These are phyloP conservation scores for Metaphire vulgaris DNA, from an alignment of 1,140 invertebrate species.

Conservation along the genomic window DNA sequence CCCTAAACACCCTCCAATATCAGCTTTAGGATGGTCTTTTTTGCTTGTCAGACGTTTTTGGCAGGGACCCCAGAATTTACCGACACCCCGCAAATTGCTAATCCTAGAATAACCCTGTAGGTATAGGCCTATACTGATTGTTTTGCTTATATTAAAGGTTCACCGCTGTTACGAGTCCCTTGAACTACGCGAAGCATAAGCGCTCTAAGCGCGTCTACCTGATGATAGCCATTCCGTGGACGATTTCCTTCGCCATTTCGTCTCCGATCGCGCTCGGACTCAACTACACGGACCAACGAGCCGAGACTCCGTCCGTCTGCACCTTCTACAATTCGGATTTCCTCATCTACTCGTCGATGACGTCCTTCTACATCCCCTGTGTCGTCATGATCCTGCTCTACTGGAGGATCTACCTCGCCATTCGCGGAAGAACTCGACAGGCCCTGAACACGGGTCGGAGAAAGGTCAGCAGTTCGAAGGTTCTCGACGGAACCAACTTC, in stretches of 20 bases:
- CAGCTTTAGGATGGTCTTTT: too few species aligned
- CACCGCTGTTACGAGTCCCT: slow-evolving; percentile 96
- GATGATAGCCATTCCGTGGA: slow-evolving; percentile 91
- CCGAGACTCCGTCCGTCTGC: slow-evolving; percentile 55
- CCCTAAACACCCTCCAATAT: too few species aligned
- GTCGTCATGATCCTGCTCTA: slow-evolving; percentile 98
- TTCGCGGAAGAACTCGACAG: slow-evolving; percentile 75
- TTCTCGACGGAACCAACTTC: neutral
- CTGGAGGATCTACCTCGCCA: slow-evolving; percentile 88
- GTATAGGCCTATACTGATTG: too few species aligned
- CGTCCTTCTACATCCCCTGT: slow-evolving; percentile 98
- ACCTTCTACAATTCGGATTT: slow-evolving; percentile 65
- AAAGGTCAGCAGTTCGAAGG: neutral
- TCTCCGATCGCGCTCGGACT: slow-evolving; percentile 91
- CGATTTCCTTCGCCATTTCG: slow-evolving; percentile 90
- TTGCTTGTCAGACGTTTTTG: too few species aligned
- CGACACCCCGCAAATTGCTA: too few species aligned
- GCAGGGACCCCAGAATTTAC: too few species aligned
- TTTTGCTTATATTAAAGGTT: too few species aligned
- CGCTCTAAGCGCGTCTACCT: slow-evolving; percentile 88
- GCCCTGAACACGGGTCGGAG: slow-evolving; percentile 46
- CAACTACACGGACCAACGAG: slow-evolving; percentile 58
- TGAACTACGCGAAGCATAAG: slow-evolving; percentile 98
- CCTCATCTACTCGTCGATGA: slow-evolving; percentile 83
- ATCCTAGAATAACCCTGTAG: too few species aligned